A percentile compares a stretch with the other conserved stretches of the same genome.
phyloP scores from a whole-genome alignment of 37 sponge, comb jelly and placozoan species.

The Beroe ovata region DNA sequence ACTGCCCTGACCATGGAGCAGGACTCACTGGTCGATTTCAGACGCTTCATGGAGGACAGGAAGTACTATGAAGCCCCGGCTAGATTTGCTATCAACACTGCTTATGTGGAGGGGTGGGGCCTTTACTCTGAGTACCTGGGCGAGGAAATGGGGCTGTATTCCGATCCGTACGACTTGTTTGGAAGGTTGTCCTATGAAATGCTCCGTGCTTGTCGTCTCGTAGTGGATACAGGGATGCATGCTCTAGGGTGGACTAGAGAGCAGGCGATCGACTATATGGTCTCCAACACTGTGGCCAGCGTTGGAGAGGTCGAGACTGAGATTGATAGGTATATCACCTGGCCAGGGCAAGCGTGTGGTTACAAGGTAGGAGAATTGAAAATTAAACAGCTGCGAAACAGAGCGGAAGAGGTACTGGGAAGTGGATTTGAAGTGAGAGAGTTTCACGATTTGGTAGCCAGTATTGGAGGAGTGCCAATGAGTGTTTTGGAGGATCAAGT shows the following conservation, averaged over 20 bases:
- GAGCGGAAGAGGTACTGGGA: neutral
- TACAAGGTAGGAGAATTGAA: conserved; percentile 14
- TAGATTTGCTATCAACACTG: neutral
- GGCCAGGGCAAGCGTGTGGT: conserved; percentile 34
- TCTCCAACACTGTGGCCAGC: neutral
- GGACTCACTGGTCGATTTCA: neutral
- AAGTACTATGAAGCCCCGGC: neutral
- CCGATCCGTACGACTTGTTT: neutral
- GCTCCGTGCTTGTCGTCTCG: conserved; percentile 22
- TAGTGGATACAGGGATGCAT: conserved; percentile 47
- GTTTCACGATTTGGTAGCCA: neutral
- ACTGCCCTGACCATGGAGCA: neutral
- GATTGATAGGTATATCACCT: conserved; percentile 11
- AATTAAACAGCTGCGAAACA: neutral
- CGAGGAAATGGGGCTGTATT: conserved; percentile 23
- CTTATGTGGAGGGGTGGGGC: conserved; percentile 34
- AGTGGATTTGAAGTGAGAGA: conserved; percentile 3
- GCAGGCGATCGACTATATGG: neutral
- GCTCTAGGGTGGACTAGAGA: neutral
- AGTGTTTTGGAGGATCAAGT: neutral
- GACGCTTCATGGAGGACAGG: neutral
- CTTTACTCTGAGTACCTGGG: conserved; percentile 38
- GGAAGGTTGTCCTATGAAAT: conserved; percentile 1
- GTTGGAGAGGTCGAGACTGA: neutral
- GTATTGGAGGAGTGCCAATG: neutral